phyloP scores from a whole-genome alignment of 2,888 invertebrate species.

The Torymus auratus region DNA sequence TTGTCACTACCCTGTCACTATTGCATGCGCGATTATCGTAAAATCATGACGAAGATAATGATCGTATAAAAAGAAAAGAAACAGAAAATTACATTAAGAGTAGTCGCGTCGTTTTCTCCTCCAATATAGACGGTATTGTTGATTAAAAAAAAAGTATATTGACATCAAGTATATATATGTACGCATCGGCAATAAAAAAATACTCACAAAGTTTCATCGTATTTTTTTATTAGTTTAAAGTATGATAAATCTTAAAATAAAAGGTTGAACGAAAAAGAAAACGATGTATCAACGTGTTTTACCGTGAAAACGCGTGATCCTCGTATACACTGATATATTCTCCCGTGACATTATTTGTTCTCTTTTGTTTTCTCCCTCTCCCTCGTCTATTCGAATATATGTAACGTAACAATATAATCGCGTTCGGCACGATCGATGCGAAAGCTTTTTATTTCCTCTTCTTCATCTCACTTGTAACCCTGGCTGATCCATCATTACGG shows the following conservation, averaged over 20 bases:
- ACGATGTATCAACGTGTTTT: conserved; percentile 43
- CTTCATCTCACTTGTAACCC: conserved; percentile 28
- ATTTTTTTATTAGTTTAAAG: conserved; percentile 44
- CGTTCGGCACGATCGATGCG: conserved; percentile 11
- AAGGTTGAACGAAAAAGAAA: conserved; percentile 34
- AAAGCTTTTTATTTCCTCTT: conserved; percentile 5
- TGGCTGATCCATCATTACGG: conserved; percentile 40
- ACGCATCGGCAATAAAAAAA: conserved; percentile 31
- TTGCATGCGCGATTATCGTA: too few species aligned
- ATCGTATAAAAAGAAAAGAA: too few species aligned
- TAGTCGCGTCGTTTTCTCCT: too few species aligned
- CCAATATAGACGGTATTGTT: too few species aligned
- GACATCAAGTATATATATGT: neutral
- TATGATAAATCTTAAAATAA: conserved; percentile 53
- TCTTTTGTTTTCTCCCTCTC: too few species aligned
- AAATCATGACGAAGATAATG: too few species aligned
- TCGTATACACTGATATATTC: conserved; percentile 46
- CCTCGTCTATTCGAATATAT: conserved; percentile 2
- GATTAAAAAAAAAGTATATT: neutral
- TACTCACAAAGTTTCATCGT: conserved; percentile 37
- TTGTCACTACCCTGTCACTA: too few species aligned
- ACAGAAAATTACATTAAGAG: too few species aligned
- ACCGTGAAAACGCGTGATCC: conserved; percentile 37
- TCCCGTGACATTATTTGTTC: conserved; percentile 31
- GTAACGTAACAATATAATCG: conserved; percentile 33